These are phyloP conservation scores for Hydropsyche betteni DNA, from an alignment of 2,888 invertebrate genomes.

Conservation along the genomic window DNA sequence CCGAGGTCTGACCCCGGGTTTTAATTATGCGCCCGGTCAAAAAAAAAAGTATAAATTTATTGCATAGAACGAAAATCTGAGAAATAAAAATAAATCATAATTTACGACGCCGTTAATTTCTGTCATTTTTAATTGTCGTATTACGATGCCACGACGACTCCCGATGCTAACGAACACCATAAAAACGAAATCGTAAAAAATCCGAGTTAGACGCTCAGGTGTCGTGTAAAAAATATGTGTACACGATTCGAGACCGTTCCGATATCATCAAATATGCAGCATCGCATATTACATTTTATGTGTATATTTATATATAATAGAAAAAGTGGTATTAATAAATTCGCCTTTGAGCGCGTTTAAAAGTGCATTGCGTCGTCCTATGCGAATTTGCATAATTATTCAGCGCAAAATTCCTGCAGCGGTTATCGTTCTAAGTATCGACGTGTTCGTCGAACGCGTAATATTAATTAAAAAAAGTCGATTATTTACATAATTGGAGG, in stretches of 20 bases:
- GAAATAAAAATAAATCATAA: conserved; percentile 15
- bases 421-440: neutral
- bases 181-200: conserved; percentile 30
- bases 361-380: neutral
- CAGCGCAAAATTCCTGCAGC: neutral
- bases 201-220: conserved; percentile 17
- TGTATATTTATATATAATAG: neutral
- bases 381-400: conserved; percentile 3
- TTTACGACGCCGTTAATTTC: conserved; percentile 33
- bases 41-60: neutral
- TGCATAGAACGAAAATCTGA: neutral
- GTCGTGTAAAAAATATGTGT: neutral
- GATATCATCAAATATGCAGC: too few species aligned
- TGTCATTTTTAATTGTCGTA: conserved; percentile 30
- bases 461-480: conserved; percentile 5
- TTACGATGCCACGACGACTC: conserved; percentile 21
- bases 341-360: too few species aligned
- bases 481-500: conserved; percentile 1
- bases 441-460: neutral
- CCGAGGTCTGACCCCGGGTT: neutral
- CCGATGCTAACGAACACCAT: conserved; percentile 26
- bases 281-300: neutral
- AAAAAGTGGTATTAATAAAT: too few species aligned
- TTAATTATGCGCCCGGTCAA: neutral
- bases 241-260: neutral